phyloP scores from a whole-genome alignment of 2,888 invertebrate genomes.

The Orchesella flavescens region DNA sequence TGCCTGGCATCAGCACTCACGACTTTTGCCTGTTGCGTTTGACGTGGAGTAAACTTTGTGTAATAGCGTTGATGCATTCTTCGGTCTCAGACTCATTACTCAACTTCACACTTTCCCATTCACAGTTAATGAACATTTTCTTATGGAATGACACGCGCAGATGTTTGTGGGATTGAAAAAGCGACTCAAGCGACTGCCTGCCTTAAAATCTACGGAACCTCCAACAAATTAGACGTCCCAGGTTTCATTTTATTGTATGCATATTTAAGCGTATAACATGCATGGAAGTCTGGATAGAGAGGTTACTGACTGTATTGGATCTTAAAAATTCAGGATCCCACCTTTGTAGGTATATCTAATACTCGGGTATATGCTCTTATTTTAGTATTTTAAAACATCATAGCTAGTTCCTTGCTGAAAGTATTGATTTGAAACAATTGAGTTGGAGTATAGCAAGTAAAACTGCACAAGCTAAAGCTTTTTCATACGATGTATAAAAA shows the following conservation, averaged over 20 bases:
- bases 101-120: constrained; percentile 46
- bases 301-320: neutral
- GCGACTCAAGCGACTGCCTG: neutral
- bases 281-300: neutral
- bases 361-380: too few relatives aligned
- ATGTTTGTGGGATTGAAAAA: neutral
- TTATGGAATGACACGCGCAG: constrained; percentile 43
- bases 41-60: constrained; percentile 6
- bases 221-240: too few relatives aligned
- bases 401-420: too few relatives aligned
- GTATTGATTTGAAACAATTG: too few relatives aligned
- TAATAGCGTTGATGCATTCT: constrained; percentile 32
- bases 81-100: constrained; percentile 34
- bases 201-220: too few relatives aligned
- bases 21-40: constrained; percentile 14
- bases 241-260: neutral
- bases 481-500: too few relatives aligned
- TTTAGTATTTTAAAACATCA: too few relatives aligned
- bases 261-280: neutral
- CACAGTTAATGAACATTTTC: constrained; percentile 35
- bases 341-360: too few relatives aligned
- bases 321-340: too few relatives aligned
- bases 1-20: constrained; percentile 6
- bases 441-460: too few relatives aligned
- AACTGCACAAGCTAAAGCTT: too few relatives aligned